Percentiles rank a stretch among this genome's conserved stretches.
Evolutionary conservation across 2,113 vertebrate genomes (phyloP).

Genomic region (Xenus cinereus): DNA sequence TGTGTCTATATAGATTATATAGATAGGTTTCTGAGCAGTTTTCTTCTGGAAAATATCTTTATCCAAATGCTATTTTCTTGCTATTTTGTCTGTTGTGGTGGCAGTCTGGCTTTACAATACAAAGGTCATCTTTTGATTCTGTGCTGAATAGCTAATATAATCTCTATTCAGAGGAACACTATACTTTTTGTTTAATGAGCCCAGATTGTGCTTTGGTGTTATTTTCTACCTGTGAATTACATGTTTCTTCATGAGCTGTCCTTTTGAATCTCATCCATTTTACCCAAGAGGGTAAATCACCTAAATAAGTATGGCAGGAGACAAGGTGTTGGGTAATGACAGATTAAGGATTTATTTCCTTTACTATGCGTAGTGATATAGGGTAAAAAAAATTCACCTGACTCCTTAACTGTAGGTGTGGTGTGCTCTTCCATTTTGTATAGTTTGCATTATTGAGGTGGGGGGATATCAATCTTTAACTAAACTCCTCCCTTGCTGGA

Average conservation of each 20-base stretch:
- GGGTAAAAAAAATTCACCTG: background rate
- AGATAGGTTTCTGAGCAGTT: background rate
- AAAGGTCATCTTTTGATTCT: background rate
- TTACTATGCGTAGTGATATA: background rate
- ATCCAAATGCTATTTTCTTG: background rate
- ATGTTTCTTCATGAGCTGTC: background rate
- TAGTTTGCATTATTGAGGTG: background rate
- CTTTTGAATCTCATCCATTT: background rate
- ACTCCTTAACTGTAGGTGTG: background rate
- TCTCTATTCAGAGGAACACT: background rate
- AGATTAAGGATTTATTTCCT: background rate
- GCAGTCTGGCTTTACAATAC: background rate
- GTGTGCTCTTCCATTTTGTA: background rate
- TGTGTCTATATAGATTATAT: background rate
- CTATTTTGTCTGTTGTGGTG: background rate
- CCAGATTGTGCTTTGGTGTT: background rate
- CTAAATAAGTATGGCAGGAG: background rate
- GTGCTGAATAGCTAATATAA: background rate
- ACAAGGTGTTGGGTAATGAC: fast-evolving
- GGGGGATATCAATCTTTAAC: background rate
- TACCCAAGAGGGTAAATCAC: background rate
- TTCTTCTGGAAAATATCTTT: background rate
- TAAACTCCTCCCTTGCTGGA: background rate
- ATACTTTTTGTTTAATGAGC: background rate
- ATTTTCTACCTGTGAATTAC: background rate